These are phyloP conservation scores for Platalea minor DNA, from an alignment of 2,797 vertebrate species.

Conservation along the genomic window DNA sequence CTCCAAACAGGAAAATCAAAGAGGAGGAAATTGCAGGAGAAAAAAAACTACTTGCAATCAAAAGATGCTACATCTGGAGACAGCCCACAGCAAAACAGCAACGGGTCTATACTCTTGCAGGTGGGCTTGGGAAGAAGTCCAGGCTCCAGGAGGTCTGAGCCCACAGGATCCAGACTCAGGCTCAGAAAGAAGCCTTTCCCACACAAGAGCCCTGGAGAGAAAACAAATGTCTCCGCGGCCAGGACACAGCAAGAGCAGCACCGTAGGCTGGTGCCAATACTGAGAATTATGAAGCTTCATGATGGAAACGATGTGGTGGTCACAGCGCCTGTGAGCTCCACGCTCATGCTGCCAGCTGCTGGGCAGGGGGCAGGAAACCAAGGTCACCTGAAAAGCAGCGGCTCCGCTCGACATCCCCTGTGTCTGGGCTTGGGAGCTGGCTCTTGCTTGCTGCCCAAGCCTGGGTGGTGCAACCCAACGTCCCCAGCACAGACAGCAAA, in stretches of 20 bases:
- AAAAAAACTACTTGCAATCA: constrained; percentile 13
- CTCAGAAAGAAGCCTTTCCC: not conserved
- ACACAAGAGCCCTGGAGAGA: not conserved
- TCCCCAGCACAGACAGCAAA: not conserved
- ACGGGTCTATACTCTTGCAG: not conserved
- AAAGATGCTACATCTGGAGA: constrained; percentile 33
- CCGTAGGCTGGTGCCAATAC: not conserved
- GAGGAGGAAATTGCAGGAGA: constrained; percentile 27
- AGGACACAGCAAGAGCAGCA: not conserved
- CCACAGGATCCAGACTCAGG: not conserved
- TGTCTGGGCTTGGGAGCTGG: not conserved
- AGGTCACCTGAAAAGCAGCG: not conserved
- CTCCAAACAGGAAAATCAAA: constrained; percentile 39
- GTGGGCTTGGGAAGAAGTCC: not conserved
- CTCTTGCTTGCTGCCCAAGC: not conserved
- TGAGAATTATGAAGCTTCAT: not conserved
- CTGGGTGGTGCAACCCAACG: not conserved
- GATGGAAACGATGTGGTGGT: accelerated
- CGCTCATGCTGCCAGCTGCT: not conserved
- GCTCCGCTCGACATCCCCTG: not conserved
- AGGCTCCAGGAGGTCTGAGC: not conserved
- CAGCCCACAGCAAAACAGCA: constrained; percentile 9
- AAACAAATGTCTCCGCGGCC: not conserved
- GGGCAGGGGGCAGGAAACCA: not conserved
- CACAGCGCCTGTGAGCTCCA: not conserved